A percentile compares a stretch with the other conserved stretches of the same genome.
Evolutionary conservation across 2,888 invertebrate genomes (phyloP).

Genomic region (Ennomos quercinarius): DNA sequence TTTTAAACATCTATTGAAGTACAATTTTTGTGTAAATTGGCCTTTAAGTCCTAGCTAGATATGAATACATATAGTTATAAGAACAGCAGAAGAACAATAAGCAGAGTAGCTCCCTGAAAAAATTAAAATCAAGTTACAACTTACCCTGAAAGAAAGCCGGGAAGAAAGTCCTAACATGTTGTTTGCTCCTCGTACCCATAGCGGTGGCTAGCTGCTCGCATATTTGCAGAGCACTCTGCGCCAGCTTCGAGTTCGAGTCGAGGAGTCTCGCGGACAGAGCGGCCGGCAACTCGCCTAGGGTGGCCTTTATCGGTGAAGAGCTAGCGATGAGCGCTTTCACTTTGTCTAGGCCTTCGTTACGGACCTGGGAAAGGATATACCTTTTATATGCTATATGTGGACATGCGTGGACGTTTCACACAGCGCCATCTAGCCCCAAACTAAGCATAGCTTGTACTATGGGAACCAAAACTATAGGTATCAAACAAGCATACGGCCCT

Average conservation of each 20-base stretch:
- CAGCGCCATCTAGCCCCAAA: no score
- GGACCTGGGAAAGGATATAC: conserved; percentile 65
- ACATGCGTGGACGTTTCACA: no score
- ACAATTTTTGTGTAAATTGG: no score
- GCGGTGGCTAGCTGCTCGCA: conserved; percentile 93
- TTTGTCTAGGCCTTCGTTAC: conserved; percentile 91
- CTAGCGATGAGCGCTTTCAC: conserved; percentile 89
- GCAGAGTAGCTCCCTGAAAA: no score
- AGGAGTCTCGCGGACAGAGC: conserved; percentile 91
- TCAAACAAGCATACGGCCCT: no score
- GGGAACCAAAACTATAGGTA: no score
- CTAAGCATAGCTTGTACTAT: no score
- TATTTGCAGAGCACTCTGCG: conserved; percentile 92
- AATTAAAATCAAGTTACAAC: conserved; percentile 6
- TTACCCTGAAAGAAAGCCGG: conserved; percentile 95
- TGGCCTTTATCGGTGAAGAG: conserved; percentile 92
- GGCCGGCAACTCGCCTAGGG: conserved; percentile 93
- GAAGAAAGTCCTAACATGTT: conserved; percentile 92
- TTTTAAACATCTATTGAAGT: no score
- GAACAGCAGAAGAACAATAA: no score
- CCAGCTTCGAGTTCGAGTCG: conserved; percentile 97
- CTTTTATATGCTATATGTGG: no score
- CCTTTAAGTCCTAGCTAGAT: no score
- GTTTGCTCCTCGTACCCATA: conserved; percentile 93
- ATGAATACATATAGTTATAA: no score